Evolutionary conservation across 2,113 vertebrate genomes (phyloP).

Genomic region (Hystrix cristata): DNA sequence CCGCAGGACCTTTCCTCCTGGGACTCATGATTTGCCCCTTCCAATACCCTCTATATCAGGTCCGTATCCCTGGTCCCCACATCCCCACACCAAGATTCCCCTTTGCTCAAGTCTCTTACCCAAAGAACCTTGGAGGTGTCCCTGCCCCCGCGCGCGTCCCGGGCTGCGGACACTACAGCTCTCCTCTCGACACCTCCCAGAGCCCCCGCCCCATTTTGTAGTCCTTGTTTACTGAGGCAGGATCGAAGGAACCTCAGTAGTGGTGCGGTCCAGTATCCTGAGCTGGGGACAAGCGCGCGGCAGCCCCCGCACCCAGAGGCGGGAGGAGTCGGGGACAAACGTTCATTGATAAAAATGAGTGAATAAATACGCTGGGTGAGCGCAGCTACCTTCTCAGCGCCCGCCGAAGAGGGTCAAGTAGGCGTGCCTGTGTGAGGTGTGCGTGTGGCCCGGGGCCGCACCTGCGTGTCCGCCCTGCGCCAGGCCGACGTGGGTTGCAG

Average conservation of each 20-base stretch:
- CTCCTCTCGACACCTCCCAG: constrained; percentile 37
- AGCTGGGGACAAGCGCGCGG: not conserved
- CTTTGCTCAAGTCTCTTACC: not conserved
- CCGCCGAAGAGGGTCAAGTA: not conserved
- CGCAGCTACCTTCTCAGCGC: constrained; percentile 56
- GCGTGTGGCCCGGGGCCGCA: constrained; percentile 72
- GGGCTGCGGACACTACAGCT: not conserved
- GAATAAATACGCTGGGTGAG: constrained; percentile 66
- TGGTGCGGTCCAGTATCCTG: not conserved
- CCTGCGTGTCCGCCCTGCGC: constrained; percentile 45
- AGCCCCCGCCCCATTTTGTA: not conserved
- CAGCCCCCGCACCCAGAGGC: constrained; percentile 25
- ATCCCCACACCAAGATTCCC: not conserved
- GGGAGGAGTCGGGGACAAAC: constrained; percentile 52
- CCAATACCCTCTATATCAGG: not conserved
- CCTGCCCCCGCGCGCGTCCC: not conserved
- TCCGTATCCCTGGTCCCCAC: not conserved
- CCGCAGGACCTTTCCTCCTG: not conserved
- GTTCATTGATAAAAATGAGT: constrained; percentile 72
- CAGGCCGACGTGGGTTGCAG: not conserved
- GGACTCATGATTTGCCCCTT: not conserved
- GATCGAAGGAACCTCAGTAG: not conserved
- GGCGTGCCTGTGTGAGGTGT: constrained; percentile 38
- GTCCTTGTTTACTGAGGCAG: not conserved
- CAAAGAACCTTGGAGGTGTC: not conserved